Percentiles rank a stretch among this genome's conserved stretches.
These are phyloP conservation scores for Penaeus indicus DNA, from an alignment of 1,140 invertebrate genomes.

Conservation along the genomic window DNA sequence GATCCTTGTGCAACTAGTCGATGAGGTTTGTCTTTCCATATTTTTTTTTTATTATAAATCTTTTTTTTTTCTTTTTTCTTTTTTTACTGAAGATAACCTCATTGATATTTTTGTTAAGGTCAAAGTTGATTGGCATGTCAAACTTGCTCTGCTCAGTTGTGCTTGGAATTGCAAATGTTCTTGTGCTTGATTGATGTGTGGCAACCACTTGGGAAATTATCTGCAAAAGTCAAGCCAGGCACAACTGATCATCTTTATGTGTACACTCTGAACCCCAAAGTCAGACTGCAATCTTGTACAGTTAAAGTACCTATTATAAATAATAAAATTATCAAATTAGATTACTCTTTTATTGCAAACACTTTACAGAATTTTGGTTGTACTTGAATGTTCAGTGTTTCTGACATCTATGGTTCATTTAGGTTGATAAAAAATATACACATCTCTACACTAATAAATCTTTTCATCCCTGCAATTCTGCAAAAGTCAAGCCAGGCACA, in stretches of 20 bases:
- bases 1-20: slow-evolving; percentile 45
- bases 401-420: too few relatives aligned
- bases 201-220: slow-evolving; percentile 21
- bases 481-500: slow-evolving; percentile 40
- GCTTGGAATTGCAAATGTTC: slow-evolving; percentile 41
- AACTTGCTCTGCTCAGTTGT: slow-evolving; percentile 55
- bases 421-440: neutral
- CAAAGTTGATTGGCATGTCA: slow-evolving; percentile 59
- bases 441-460: neutral
- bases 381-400: too few relatives aligned
- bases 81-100: slow-evolving; percentile 42
- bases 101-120: slow-evolving; percentile 39
- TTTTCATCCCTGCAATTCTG: neutral
- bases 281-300: slow-evolving; percentile 62
- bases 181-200: slow-evolving; percentile 40
- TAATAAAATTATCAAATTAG: slow-evolving; percentile 54
- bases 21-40: slow-evolving; percentile 33
- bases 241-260: slow-evolving; percentile 58
- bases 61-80: slow-evolving; percentile 46
- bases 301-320: slow-evolving; percentile 65
- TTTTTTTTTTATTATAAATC: slow-evolving; percentile 25
- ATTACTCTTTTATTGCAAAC: slow-evolving; percentile 17
- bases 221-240: slow-evolving; percentile 34
- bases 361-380: neutral
- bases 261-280: slow-evolving; percentile 57